These are phyloP conservation scores for Stegostoma tigrinum DNA, from an alignment of 2,113 vertebrate species.

Conservation along the genomic window DNA sequence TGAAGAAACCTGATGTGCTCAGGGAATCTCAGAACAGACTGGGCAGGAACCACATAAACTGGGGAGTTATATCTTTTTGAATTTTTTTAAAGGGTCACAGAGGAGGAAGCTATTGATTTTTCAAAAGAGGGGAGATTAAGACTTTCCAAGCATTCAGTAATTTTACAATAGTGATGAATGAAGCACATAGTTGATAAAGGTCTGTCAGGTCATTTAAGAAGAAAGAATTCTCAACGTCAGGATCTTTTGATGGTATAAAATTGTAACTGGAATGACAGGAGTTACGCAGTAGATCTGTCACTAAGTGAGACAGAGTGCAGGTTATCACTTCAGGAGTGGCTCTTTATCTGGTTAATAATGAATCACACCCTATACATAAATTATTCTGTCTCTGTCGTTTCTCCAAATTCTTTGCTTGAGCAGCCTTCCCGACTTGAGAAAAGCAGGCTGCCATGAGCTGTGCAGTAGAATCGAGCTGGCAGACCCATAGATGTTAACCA, in stretches of 20 bases:
- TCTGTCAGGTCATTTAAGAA: not conserved
- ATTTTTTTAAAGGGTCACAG: not conserved
- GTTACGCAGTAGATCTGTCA: not conserved
- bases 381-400: not conserved
- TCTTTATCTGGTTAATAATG: not conserved
- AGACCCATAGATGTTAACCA: not conserved
- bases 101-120: not conserved
- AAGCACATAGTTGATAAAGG: not conserved
- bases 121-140: not conserved
- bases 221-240: not conserved
- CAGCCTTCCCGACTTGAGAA: not conserved
- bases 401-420: not conserved
- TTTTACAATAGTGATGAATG: not conserved
- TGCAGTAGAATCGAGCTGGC: not conserved
- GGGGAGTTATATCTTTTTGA: not conserved
- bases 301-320: not conserved
- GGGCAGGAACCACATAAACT: not conserved
- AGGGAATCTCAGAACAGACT: not conserved
- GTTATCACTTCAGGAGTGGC: not conserved
- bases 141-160: not conserved
- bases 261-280: not conserved
- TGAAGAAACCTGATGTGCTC: conserved; percentile 1
- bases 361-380: not conserved
- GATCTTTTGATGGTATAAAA: not conserved
- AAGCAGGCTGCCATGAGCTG: not conserved